phyloP scores from a whole-genome alignment of 2,113 vertebrate genomes.

The Rhinichthys klamathensis region DNA sequence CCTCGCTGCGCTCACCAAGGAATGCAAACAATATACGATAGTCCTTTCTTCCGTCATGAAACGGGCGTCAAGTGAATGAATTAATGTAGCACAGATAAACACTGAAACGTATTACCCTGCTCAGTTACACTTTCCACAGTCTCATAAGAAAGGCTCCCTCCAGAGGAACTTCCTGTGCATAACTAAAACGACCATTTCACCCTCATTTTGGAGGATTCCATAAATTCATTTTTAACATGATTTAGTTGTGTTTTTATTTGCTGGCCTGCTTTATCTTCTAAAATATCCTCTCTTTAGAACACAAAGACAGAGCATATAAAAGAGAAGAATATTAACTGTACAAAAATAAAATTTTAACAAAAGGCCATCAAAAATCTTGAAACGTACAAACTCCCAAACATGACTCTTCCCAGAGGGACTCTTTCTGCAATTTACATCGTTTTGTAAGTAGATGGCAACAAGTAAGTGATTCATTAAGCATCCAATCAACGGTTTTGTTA shows the following conservation, averaged over 20 bases:
- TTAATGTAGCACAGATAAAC: slow-evolving; percentile 71
- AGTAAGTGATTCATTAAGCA: neutral
- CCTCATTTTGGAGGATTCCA: slow-evolving; percentile 2
- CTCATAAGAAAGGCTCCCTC: neutral
- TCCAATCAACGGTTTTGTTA: neutral
- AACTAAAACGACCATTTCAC: neutral
- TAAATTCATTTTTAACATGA: neutral
- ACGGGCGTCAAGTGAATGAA: no score
- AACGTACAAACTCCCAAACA: neutral
- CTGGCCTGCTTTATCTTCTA: neutral
- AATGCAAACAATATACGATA: no score
- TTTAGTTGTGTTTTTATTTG: neutral
- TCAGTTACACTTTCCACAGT: slow-evolving; percentile 76
- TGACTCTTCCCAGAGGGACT: neutral
- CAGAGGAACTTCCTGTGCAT: slow-evolving; percentile 6
- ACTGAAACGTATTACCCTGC: slow-evolving; percentile 78
- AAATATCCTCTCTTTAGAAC: slow-evolving; percentile 60
- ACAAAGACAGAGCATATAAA: slow-evolving; percentile 3
- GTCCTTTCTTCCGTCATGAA: no score
- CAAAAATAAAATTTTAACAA: neutral
- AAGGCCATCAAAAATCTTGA: neutral
- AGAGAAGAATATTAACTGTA: neutral
- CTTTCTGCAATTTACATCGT: neutral
- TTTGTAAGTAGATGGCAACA: neutral
- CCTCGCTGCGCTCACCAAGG: no score